Evolutionary conservation across 1,140 invertebrate genomes (phyloP).

Genomic region (Brachionus plicatilis): DNA sequence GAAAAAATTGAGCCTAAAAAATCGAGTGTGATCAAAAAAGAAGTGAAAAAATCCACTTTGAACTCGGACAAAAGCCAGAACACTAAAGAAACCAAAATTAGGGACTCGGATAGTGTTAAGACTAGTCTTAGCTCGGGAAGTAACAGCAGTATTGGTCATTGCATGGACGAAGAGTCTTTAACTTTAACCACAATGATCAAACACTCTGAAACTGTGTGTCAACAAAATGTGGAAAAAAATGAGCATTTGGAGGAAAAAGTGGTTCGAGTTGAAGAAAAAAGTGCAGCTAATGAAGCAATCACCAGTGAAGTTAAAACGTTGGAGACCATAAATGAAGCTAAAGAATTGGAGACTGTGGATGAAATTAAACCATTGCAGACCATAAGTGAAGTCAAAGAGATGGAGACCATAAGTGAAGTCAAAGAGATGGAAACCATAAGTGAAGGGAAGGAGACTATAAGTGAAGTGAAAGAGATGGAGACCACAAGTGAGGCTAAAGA

Average conservation of each 20-base stretch:
- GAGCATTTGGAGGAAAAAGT: background rate
- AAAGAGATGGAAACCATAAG: background rate
- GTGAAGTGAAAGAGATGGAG: too few species aligned
- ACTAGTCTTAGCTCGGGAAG: constrained; percentile 9
- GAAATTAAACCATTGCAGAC: background rate
- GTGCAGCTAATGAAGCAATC: background rate
- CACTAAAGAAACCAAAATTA: background rate
- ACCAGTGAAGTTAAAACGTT: background rate
- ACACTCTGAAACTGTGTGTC: background rate
- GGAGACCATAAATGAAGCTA: background rate
- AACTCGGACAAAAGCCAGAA: background rate
- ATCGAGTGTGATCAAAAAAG: background rate
- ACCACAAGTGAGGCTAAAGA: too few species aligned
- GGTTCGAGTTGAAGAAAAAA: too few species aligned
- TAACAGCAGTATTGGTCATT: constrained; percentile 27
- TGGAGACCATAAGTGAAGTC: background rate
- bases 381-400: background rate
- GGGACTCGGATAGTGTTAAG: background rate
- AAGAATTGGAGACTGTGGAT: background rate
- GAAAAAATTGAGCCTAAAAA: background rate
- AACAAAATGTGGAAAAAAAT: background rate
- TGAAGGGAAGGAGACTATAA: too few species aligned
- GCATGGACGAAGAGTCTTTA: background rate
- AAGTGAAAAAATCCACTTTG: background rate
- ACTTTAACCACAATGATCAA: constrained; percentile 11